Conservation (phyloP, 2,888 invertebrate genomes). For the Exephanes ischioxanthus region DNA sequence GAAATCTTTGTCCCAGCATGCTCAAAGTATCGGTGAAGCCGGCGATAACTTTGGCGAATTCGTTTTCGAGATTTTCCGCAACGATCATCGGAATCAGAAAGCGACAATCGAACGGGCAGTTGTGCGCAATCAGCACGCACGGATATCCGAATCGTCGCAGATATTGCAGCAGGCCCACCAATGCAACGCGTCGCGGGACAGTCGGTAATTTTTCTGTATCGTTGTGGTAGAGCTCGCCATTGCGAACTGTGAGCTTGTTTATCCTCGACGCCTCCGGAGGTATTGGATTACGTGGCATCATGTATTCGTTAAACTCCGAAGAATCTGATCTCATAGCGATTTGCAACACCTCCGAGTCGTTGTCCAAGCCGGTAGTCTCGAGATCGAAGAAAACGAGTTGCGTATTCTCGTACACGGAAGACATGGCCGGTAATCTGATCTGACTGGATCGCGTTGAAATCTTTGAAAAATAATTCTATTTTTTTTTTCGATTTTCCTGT, state of each 20-base stretch:
- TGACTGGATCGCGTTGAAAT: too few species aligned
- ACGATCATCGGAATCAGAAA: neutral
- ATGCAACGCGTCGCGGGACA: neutral
- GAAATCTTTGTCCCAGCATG: slow-evolving; percentile 55
- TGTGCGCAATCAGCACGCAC: slow-evolving; percentile 61
- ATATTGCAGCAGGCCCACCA: slow-evolving; percentile 8
- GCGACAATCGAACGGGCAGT: slow-evolving; percentile 50
- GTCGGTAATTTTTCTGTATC: neutral
- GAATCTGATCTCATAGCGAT: slow-evolving; percentile 20
- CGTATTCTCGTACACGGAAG: neutral
- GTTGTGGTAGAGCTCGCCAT: slow-evolving; percentile 24
- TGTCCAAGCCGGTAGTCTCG: slow-evolving; percentile 54
- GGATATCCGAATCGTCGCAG: slow-evolving; percentile 5
- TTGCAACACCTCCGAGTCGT: slow-evolving; percentile 42
- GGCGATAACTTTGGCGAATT: slow-evolving; percentile 6
- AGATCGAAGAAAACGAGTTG: slow-evolving; percentile 50
- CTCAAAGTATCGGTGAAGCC: slow-evolving; percentile 55
- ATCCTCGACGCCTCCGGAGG: neutral
- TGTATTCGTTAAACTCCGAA: slow-evolving; percentile 31
- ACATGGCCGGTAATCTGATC: neutral
- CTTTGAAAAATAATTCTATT: neutral
- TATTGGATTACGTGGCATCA: slow-evolving; percentile 22
- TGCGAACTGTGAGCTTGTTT: slow-evolving; percentile 29
- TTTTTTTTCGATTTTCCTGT: too few species aligned
- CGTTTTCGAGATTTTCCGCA: neutral